Percentiles rank a stretch among this genome's conserved stretches.
phyloP scores from a whole-genome alignment of 2,888 invertebrate species.

The Macrostomum cliftonense region DNA sequence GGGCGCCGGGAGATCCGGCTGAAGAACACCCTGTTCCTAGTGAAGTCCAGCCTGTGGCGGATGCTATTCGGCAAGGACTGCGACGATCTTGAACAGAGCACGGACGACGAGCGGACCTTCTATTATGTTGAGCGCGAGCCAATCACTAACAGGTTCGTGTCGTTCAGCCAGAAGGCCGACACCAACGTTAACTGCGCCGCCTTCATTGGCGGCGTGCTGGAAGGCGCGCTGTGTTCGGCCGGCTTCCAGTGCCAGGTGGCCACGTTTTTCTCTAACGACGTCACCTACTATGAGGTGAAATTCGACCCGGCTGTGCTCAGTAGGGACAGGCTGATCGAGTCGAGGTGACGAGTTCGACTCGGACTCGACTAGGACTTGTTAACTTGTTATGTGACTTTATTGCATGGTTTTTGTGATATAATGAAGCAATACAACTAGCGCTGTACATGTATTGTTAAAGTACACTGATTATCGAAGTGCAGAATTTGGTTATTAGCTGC shows the following conservation, averaged over 20 bases:
- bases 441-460: too few species aligned
- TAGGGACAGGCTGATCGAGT: too few species aligned
- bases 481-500: too few species aligned
- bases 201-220: conserved; percentile 92
- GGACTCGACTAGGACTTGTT: too few species aligned
- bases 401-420: too few species aligned
- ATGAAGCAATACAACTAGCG: too few species aligned
- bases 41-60: conserved; percentile 86
- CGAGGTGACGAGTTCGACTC: too few species aligned
- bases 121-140: conserved; percentile 97
- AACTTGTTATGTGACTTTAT: too few species aligned
- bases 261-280: too few species aligned
- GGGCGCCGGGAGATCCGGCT: conserved; percentile 84
- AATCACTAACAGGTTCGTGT: conserved; percentile 83
- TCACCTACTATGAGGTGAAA: too few species aligned
- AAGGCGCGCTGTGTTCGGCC: conserved; percentile 53
- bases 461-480: too few species aligned
- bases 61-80: conserved; percentile 91
- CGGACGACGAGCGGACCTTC: conserved; percentile 85
- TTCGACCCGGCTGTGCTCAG: too few species aligned
- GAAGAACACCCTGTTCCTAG: conserved; percentile 75
- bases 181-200: conserved; percentile 85
- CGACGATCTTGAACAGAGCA: conserved; percentile 90
- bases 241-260: conserved; percentile 1
- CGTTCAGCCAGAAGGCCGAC: conserved; percentile 33